Conservation (phyloP, 2,797 vertebrate species). For the Heterohyrax brucei region DNA sequence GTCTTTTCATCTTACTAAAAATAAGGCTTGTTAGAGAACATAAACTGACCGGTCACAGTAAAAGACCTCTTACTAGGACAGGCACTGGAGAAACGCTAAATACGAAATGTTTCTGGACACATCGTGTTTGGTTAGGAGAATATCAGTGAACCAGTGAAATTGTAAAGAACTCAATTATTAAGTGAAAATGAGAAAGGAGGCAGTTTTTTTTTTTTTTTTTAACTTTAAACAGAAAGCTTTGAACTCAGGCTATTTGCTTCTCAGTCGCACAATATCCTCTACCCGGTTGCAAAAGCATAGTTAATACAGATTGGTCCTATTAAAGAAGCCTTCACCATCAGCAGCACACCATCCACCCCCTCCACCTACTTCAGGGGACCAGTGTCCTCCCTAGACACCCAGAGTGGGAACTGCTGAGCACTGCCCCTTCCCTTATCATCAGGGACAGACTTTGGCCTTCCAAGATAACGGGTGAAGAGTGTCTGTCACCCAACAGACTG, state of each 20-base stretch:
- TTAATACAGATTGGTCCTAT: not conserved
- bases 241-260: not conserved
- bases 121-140: constrained; percentile 29
- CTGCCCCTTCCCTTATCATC: not conserved
- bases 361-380: not conserved
- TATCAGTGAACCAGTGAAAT: constrained; percentile 44
- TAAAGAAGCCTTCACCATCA: constrained; percentile 9
- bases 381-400: constrained; percentile 36
- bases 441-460: constrained; percentile 70
- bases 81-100: constrained; percentile 28
- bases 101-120: not conserved
- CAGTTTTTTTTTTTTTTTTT: not conserved
- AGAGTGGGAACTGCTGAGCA: not conserved
- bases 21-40: constrained; percentile 38
- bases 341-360: constrained; percentile 25
- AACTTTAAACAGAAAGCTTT: constrained; percentile 68
- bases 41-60: constrained; percentile 4
- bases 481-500: not conserved
- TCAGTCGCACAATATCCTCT: constrained; percentile 27
- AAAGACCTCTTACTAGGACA: not conserved
- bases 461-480: constrained; percentile 36
- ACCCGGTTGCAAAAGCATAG: not conserved
- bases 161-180: constrained; percentile 50
- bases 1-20: constrained; percentile 71
- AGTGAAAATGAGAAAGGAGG: constrained; percentile 38